Percentiles rank a stretch among this genome's conserved stretches.
Conservation (phyloP, 2,888 invertebrate species). For the Crematogaster levior region DNA sequence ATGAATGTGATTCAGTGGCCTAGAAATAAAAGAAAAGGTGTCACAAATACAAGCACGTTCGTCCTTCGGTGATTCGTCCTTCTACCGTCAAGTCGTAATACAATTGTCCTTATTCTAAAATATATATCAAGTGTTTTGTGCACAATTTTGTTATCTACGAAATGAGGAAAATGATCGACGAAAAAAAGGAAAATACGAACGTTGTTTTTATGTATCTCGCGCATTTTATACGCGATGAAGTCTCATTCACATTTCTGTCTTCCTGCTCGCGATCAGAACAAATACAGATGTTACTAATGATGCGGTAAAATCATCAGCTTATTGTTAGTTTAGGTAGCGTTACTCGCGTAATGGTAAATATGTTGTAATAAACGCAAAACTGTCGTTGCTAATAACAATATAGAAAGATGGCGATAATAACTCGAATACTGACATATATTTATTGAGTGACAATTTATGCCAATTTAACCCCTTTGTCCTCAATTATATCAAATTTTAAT, state of each 20-base stretch:
- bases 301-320: not conserved
- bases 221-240: not conserved
- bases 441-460: conserved; percentile 13
- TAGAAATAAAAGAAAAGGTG: conserved; percentile 40
- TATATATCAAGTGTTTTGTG: not conserved
- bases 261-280: conserved; percentile 34
- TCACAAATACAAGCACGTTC: not conserved
- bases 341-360: not conserved
- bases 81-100: not conserved
- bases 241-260: not conserved
- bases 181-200: not conserved
- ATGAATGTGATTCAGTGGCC: conserved; percentile 14
- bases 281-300: conserved; percentile 66
- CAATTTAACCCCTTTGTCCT: conserved; percentile 33
- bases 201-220: not conserved
- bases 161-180: not conserved
- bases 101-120: conserved; percentile 2
- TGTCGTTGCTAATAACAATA: conserved; percentile 1
- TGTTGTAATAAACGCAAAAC: conserved; percentile 1
- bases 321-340: not conserved
- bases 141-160: not conserved
- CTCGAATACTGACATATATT: conserved; percentile 5
- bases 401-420: not conserved
- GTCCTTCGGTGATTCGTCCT: conserved; percentile 24
- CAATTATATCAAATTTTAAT: not conserved